phyloP scores from a whole-genome alignment of 2,113 vertebrate species.

The Odocoileus virginianus region DNA sequence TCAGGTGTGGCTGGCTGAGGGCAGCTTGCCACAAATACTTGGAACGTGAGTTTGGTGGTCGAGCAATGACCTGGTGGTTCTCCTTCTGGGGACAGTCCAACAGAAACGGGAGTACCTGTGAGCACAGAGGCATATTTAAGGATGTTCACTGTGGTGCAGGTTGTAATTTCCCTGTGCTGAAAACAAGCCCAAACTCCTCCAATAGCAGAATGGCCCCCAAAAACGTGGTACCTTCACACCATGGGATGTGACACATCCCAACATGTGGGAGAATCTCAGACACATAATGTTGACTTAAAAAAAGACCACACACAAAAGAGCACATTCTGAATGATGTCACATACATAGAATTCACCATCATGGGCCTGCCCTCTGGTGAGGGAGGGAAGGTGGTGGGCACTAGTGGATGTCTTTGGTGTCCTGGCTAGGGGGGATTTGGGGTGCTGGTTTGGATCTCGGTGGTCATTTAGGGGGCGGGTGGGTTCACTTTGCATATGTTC shows the following conservation, averaged over 20 bases:
- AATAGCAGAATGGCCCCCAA: rapidly evolving
- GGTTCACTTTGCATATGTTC: neutral
- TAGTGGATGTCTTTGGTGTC: neutral
- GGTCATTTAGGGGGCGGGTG: neutral
- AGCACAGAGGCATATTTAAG: neutral
- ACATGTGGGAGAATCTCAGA: neutral
- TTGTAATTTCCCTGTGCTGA: neutral
- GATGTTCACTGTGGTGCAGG: rapidly evolving
- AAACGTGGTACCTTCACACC: neutral
- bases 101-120: rapidly evolving
- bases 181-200: neutral
- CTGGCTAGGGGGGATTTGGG: neutral
- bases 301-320: neutral
- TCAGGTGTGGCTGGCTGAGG: rapidly evolving
- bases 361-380: neutral
- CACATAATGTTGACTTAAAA: neutral
- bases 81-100: too few relatives aligned
- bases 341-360: rapidly evolving
- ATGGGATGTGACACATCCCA: rapidly evolving
- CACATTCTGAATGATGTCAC: rapidly evolving
- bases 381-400: neutral
- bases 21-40: neutral
- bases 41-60: rapidly evolving
- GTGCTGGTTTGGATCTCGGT: neutral
- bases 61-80: rapidly evolving